Conservation (phyloP, 2,888 invertebrate genomes). For the Onthophagus sagittarius region DNA sequence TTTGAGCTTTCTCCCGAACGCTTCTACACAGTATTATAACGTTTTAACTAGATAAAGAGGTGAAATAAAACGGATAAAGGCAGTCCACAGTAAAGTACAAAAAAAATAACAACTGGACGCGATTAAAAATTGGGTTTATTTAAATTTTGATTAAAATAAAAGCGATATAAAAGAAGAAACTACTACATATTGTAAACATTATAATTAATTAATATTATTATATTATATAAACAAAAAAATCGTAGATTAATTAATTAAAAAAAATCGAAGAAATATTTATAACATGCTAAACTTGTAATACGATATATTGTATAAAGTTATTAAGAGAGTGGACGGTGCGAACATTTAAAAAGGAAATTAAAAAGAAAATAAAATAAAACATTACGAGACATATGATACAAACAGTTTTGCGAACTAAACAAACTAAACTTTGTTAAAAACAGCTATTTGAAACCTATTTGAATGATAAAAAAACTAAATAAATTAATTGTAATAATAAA, state of each 20-base stretch:
- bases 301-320: not conserved
- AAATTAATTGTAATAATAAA: not conserved
- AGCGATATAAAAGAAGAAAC: conserved; percentile 3
- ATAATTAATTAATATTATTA: not conserved
- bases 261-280: not conserved
- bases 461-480: not conserved
- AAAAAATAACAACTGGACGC: conserved; percentile 26
- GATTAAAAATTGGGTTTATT: conserved; percentile 34
- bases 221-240: conserved; percentile 17
- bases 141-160: conserved; percentile 11
- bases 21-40: conserved; percentile 39
- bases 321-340: not conserved
- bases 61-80: conserved; percentile 10
- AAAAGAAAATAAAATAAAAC: not conserved
- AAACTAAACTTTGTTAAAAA: not conserved
- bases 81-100: conserved; percentile 37
- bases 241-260: conserved; percentile 33
- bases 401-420: not conserved
- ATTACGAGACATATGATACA: not conserved
- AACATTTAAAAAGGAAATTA: too few relatives aligned
- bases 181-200: conserved; percentile 26
- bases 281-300: not conserved
- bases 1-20: conserved; percentile 28
- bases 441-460: not conserved
- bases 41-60: not conserved